A percentile compares a stretch with the other conserved stretches of the same genome.
phyloP scores from a whole-genome alignment of 2,888 invertebrate species.

The Drosophila robusta region DNA sequence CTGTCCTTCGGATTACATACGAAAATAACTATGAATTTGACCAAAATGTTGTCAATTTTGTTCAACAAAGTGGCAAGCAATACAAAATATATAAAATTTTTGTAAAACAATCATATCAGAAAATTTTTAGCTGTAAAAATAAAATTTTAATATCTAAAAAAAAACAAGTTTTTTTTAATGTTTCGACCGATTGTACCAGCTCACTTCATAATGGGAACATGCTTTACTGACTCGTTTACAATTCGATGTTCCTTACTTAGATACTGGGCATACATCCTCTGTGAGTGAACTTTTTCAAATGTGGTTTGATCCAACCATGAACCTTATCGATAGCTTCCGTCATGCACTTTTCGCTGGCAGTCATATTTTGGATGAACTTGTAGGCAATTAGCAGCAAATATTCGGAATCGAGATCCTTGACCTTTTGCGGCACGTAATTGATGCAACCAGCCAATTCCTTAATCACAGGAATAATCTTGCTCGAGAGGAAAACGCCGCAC shows the following conservation, averaged over 20 bases:
- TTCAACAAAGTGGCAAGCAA: too few species aligned
- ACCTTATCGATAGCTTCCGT: neutral
- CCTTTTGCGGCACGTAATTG: neutral
- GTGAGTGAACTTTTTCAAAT: neutral
- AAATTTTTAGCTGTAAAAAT: too few species aligned
- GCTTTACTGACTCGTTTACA: neutral
- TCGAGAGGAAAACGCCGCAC: neutral
- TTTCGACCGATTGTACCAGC: too few species aligned
- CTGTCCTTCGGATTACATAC: too few species aligned
- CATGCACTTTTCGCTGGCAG: neutral
- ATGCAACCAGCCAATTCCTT: neutral
- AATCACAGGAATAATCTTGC: neutral
- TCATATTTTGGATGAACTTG: constrained; percentile 1
- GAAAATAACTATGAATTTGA: too few species aligned
- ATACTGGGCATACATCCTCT: neutral
- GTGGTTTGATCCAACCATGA: fast-evolving
- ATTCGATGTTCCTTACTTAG: neutral
- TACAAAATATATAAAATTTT: too few species aligned
- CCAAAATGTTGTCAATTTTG: too few species aligned
- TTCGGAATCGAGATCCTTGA: neutral
- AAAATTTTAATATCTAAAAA: too few species aligned
- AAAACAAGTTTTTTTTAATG: too few species aligned
- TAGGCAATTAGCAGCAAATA: neutral
- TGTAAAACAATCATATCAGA: too few species aligned
- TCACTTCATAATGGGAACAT: neutral